Evolutionary conservation across 2,113 vertebrate species (phyloP), one percentile per base, ranked within the genome.

Genomic region (Oostethus manadensis): DNA sequence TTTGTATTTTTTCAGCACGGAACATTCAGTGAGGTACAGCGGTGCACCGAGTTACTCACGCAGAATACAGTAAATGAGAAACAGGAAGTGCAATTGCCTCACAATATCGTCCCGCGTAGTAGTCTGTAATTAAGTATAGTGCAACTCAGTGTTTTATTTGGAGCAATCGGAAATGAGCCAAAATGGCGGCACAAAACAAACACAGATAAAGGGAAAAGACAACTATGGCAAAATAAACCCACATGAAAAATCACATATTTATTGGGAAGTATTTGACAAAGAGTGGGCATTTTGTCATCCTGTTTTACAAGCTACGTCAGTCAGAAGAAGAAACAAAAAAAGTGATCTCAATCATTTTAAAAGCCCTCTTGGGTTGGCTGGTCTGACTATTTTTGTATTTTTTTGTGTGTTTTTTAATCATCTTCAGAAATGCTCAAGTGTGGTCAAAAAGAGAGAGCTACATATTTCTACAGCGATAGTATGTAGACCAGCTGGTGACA

Each of bases 261-360:
- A 90, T 88, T 89, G 76, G 85, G 77, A 87, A 80, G 75, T 83
- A 73, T 83, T 83, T 85, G 82, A 86, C 85, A 89, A 90, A 87
- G 82, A 86, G 64, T 75, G 85, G 80, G 71, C 83, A 77, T 77
- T 84, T 76, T 64, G 79, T 73, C 58, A 72, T 83, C 66, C 81
- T 33, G 67, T 74, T 74, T 79, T 81, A 82, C 75, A 78, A 81
- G 69, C 82, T 86, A 83, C 75, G 76, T 65, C 45, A 48, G 60
- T 80, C 44, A 23, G 29, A 51, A 51, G 20, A 47, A 3, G 17
- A 50, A 50, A 14, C 10, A 71, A 63, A 66, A 70, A 72, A 14
- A 61, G 68, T 60, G 51, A 59, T 29, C 57, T 26, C 73, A 43
- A 61, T 29, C 64, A 38, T n/a, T 50, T 64, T 60, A 74, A 83